Evolutionary conservation across 2,113 vertebrate genomes (phyloP), one percentile per base, ranked within the genome.

Genomic region (Psephotus haematonotus): DNA sequence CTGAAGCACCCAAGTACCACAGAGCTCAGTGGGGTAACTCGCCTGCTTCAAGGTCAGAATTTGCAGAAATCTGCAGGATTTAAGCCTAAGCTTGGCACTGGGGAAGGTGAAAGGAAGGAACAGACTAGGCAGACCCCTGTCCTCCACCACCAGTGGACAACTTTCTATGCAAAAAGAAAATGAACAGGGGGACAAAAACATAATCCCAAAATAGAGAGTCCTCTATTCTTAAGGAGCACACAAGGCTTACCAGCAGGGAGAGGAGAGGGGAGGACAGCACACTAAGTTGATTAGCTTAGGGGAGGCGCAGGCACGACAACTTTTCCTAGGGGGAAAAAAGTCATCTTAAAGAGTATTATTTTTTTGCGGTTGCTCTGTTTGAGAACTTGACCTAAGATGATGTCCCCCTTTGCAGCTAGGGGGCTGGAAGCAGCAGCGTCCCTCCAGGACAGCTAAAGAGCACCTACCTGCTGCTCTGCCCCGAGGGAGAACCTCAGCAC

Each of bases 21-120:
- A 81, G 67, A 92, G 77, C 46, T 68, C 50, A 35, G 63, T 5
- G 68, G 53, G 77, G 81, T 46, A 47, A 79, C 39, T 75, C 0
- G 7, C 84, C 82, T 63, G 63, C 81, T 92, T 7, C 1, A 74
- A 47, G 77, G 50, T 92, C 74, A 74, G 77, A 28, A 67, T 57
- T 91, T 63, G 82, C 92, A 93, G 83, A 71, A 83, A 86, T 22
- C 70, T 86, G 86, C 91, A 70, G 94, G 71, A 78, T 31, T 71
- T 79, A 33, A 91, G 93, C 86, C 72, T 91, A 92, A 85, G 86
- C 88, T 70, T 95, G 88, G 86, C 79, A 94, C 89, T 37, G 57
- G 79, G 90, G 65, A 95, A 77, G 68, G 94, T 80, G 82, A 96
- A 94, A 69, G 70, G 89, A 96, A 91, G 85, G 92, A 96, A 92